A percentile compares a stretch with the other conserved stretches of the same genome.
phyloP scores from a whole-genome alignment of 2,888 invertebrate genomes.

The Eristalis pertinax region DNA sequence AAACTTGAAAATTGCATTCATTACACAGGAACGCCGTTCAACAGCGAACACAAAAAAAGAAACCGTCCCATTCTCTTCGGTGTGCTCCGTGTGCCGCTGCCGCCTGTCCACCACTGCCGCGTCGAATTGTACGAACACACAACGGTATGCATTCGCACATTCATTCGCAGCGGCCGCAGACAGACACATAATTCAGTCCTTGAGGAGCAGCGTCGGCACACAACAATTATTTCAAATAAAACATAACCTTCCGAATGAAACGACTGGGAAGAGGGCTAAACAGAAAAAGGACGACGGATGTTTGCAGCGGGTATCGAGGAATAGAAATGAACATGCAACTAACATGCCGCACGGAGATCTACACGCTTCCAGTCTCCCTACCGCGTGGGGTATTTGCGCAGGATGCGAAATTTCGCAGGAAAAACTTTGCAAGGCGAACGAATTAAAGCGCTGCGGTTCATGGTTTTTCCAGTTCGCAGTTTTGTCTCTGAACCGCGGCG shows the following conservation, averaged over 20 bases:
- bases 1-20: constrained; percentile 79
- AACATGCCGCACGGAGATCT: constrained; percentile 66
- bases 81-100: too few species aligned
- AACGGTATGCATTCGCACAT: constrained; percentile 59
- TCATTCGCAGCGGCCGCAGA: constrained; percentile 18
- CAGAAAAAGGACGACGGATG: constrained; percentile 47
- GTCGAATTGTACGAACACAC: constrained; percentile 49
- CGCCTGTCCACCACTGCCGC: not conserved
- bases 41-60: not conserved
- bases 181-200: constrained; percentile 71
- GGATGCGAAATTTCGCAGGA: constrained; percentile 63
- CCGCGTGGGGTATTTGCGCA: constrained; percentile 9
- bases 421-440: constrained; percentile 62
- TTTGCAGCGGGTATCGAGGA: constrained; percentile 21
- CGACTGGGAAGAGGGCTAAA: not conserved
- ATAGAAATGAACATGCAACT: constrained; percentile 70
- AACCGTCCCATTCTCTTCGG: not conserved
- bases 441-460: constrained; percentile 74
- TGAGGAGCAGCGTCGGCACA: constrained; percentile 65
- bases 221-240: constrained; percentile 72
- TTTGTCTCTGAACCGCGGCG: constrained; percentile 2
- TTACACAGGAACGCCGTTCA: constrained; percentile 74
- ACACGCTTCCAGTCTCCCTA: not conserved
- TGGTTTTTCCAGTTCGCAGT: constrained; percentile 70
- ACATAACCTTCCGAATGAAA: constrained; percentile 58